Evolutionary conservation across 1,140 invertebrate genomes (phyloP), one percentile per base, ranked within the genome.

Genomic region (Asobara japonica): DNA sequence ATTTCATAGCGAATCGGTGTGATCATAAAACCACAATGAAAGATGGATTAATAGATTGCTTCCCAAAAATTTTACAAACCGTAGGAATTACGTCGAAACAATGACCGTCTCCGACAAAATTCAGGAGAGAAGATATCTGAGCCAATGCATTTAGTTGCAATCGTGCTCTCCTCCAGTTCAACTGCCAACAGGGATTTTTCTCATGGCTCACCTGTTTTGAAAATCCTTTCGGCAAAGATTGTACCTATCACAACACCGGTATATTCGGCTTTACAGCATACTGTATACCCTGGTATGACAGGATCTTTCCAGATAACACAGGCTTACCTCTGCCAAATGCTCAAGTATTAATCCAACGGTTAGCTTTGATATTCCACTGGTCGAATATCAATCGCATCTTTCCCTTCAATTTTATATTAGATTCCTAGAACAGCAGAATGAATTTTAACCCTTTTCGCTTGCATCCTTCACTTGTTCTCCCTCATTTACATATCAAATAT

Each of bases 101-200:
- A 61, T 73, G 69, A 73, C 51, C 73, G 67, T 51, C 51, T 51
- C 74, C 70, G 74, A 77, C 81, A 80, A n/a, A 82, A 82, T 82
- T 74, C 77, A 61, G 64, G 18, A 56, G 31, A 60, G 67, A 48
- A 74, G 73, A 74, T 73, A 82, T 80, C 77, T 79, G 73, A 78
- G 78, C 76, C 79, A 79, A 81, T 80, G 80, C 77, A 81, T 79
- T 80, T 76, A 72, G 72, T 65, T 36, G 75, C 79, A 78, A 80
- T 68, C 71, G 56, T 36, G 30, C 72, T 51, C 77, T 71, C 72
- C 76, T 72, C 72, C 65, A 76, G 48, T 74, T 76, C 74, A 48
- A 65, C 45, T 56, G 25, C n/a, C 36, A 75, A 22, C 51, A 10
- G 22, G 7, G 22, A 6, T 22, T 27, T 4, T 56, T 5, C 51